Evolutionary conservation across 2,888 invertebrate species (phyloP), one percentile per base, ranked within the genome.

Genomic region (Prosopocoilus inquinatus): DNA sequence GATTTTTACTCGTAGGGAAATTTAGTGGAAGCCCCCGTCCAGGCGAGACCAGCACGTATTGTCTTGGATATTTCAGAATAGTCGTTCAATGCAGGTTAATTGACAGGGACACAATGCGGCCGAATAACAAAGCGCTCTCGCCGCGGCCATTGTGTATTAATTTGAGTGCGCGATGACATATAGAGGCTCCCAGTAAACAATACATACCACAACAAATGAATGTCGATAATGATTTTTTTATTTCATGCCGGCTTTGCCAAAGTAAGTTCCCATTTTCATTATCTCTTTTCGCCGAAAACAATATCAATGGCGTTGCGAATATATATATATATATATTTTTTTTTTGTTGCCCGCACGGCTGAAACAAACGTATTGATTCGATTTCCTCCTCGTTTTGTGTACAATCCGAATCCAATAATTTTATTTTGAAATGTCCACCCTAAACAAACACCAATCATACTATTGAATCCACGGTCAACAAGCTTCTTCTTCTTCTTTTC

Each of bases 61-160:
- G 70, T 74, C 74, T 74, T 73, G 73, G 72, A 71, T 74, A 73
- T 73, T 74, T 74, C 70, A 71, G 72, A 69, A 74, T 73, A 71
- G 70, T 73, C 72, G 70, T 72, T 74, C 71, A 73, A 73, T 74
- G 70, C 73, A 74, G 73, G 72, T 74, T 74, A 74, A 74, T 74
- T 74, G 74, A 74, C 73, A 73, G 69, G 64, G 71, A 74, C 71
- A 74, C 73, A 74, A 74, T 73, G 71, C 72, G 67, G 69, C 66
- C 71, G 67, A 71, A 74, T 72, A 74, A 74, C 74, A 74, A 74
- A 73, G 74, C 71, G 67, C 66, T 68, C 70, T 70, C 69, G 69
- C 72, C 69, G 69, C 70, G 67, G 70, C 74, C 71, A 74, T 74
- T 74, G 73, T 74, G 71, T 72, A 72, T 73, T 74, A 73, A 74